Evolutionary conservation across 2,113 vertebrate species (phyloP).

Genomic region (Calcarius ornatus): DNA sequence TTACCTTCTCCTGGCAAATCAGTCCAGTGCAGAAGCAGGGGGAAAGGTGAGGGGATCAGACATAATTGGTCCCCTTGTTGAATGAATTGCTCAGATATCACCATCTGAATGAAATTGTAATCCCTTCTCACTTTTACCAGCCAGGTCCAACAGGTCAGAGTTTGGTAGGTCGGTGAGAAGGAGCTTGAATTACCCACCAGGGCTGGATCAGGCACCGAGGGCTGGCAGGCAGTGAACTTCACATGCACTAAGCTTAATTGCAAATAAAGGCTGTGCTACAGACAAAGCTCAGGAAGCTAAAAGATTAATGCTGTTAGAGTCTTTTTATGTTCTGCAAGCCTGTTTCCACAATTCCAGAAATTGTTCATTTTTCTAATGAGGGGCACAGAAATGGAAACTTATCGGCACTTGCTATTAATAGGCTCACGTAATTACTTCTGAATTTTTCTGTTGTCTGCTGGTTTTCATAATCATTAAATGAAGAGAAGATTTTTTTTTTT

Average conservation of each 20-base stretch:
- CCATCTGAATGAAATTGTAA: slow-evolving; percentile 33
- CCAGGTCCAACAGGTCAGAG: neutral
- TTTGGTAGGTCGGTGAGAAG: slow-evolving; percentile 32
- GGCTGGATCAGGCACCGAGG: neutral
- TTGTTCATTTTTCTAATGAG: neutral
- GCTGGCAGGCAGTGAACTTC: slow-evolving; percentile 1
- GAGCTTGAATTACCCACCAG: slow-evolving; percentile 16
- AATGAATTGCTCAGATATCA: slow-evolving; percentile 49
- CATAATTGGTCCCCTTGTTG: slow-evolving; percentile 40
- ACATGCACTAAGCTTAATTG: slow-evolving; percentile 43
- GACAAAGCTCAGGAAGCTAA: neutral
- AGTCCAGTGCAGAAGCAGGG: neutral
- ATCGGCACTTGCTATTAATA: neutral
- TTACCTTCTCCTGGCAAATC: slow-evolving; percentile 8
- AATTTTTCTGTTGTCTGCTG: neutral
- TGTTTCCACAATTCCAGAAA: neutral
- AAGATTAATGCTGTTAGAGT: neutral
- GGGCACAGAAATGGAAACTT: neutral
- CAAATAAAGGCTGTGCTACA: slow-evolving; percentile 25
- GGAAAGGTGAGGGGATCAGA: slow-evolving; percentile 50
- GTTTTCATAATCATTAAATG: neutral
- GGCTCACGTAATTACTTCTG: neutral
- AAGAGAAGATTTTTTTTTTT: neutral
- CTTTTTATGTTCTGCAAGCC: neutral
- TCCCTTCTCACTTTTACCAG: slow-evolving; percentile 43